phyloP scores from a whole-genome alignment of 2,797 vertebrate species.

The Aselliscus stoliczkanus region DNA sequence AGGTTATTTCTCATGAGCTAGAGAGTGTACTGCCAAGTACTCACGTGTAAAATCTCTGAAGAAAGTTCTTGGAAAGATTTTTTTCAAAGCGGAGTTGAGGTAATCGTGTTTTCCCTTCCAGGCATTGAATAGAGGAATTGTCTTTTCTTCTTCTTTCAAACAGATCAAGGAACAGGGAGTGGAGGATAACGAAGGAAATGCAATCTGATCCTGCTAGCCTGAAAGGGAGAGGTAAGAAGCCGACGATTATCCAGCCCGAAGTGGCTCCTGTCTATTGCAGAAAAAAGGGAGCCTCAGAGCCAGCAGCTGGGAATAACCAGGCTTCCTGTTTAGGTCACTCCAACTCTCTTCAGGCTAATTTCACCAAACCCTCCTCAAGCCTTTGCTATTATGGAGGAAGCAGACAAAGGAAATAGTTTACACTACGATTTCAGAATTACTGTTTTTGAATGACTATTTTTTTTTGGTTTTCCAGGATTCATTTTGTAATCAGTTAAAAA shows the following conservation, averaged over 20 bases:
- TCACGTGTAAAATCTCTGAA: constrained; percentile 62
- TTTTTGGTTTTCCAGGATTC: constrained; percentile 1
- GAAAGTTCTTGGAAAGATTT: constrained; percentile 61
- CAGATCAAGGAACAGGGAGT: background rate
- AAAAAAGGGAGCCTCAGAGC: background rate
- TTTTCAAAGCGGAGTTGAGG: constrained; percentile 20
- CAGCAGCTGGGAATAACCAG: background rate
- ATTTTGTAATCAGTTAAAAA: background rate
- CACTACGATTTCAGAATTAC: background rate
- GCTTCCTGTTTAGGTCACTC: constrained; percentile 65
- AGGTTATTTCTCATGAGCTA: background rate
- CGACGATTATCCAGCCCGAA: background rate
- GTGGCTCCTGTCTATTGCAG: background rate
- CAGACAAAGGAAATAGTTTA: background rate
- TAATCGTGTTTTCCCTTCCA: background rate
- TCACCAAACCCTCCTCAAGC: background rate
- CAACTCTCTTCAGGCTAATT: background rate
- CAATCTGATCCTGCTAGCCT: constrained; percentile 19
- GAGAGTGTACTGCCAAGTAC: constrained; percentile 32
- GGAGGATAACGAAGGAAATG: background rate
- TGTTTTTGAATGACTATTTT: background rate
- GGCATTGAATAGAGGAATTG: background rate
- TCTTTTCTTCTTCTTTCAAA: constrained; percentile 31
- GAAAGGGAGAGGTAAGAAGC: constrained; percentile 15
- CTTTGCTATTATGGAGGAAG: constrained; percentile 28